phyloP scores from a whole-genome alignment of 2,113 vertebrate species.

The Poicephalus meyeri region DNA sequence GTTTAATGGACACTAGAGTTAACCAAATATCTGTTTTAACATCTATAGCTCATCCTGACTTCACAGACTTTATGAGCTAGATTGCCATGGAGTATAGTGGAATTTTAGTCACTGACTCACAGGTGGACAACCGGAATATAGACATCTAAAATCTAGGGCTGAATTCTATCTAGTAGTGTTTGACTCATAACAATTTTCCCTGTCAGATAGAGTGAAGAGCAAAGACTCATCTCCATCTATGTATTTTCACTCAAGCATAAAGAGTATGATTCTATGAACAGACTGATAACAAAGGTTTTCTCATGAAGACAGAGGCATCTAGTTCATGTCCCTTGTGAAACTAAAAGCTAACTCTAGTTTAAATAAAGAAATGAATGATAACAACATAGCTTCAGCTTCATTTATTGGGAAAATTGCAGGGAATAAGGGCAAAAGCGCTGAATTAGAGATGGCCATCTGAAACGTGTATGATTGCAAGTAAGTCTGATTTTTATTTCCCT shows the following conservation, averaged over 20 bases:
- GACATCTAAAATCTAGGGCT: not conserved
- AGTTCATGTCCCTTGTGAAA: not conserved
- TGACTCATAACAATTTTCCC: not conserved
- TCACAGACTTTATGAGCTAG: not conserved
- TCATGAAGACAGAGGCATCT: not conserved
- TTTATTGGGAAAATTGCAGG: not conserved
- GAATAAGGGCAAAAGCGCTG: not conserved
- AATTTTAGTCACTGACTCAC: not conserved
- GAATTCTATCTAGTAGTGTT: not conserved
- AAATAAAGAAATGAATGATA: not conserved
- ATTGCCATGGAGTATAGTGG: fast-evolving
- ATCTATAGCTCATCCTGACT: not conserved
- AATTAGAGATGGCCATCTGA: not conserved
- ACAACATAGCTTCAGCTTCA: not conserved
- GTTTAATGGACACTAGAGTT: not conserved
- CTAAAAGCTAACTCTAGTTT: not conserved
- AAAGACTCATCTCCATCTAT: not conserved
- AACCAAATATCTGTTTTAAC: not conserved
- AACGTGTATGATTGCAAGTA: not conserved
- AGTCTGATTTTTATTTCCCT: not conserved
- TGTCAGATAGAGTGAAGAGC: not conserved
- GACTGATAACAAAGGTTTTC: not conserved
- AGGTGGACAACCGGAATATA: not conserved
- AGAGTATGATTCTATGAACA: not conserved
- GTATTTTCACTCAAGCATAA: not conserved